Base-by-base conservation (phyloP, 2,797 vertebrate genomes). In the Enteromius radiatus region DNA sequence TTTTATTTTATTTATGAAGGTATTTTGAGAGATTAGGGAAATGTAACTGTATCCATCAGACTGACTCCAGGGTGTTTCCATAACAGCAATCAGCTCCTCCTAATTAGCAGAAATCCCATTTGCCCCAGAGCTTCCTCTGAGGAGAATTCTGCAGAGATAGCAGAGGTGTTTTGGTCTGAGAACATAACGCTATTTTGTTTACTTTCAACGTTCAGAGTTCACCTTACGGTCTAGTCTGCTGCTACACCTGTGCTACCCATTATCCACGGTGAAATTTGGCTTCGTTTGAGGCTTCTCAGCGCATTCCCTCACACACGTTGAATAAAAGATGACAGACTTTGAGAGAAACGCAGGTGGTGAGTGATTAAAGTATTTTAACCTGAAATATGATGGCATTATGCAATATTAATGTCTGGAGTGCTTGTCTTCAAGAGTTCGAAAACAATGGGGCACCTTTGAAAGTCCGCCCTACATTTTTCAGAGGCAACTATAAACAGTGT, bases 341-440 rank as follows among this genome's bases (percentile, higher is more conserved):
- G 49, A 45, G 7, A 54, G 47, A 56, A 80, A 80, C 14, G 12
- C 65, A 80, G 49, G 33, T 47, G 45, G 61, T 38, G 41, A 59
- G 71, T 73, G 80, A 80, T 82, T 76, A 78, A 65, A 78, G 56
- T 70, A 26, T 33, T n/a, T 41, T 38, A 49, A 77, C 38, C 80
- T 45, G 9, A 74, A 75, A 43, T 33, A 63, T 76, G 80, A 80
- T 0, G n/a, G 63, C n/a, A n/a, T 43, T 54, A 33, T 83, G 59
- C 71, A 82, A 77, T 79, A 85, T 84, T 87, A 71, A 83, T 77
- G 63, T 85, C 73, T 71, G n/a, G 28, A 70, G 76, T 41, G 15
- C 28, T 76, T 65, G 43, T 77, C 45, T 77, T 69, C 38, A 28
- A 71, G 70, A 80, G 76, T 80, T 80, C 69, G 68, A 78, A 68